A percentile compares a stretch with the other conserved stretches of the same genome.
Evolutionary conservation across 1,140 invertebrate genomes (phyloP).

Genomic region (Thalassaphorura encarpata): DNA sequence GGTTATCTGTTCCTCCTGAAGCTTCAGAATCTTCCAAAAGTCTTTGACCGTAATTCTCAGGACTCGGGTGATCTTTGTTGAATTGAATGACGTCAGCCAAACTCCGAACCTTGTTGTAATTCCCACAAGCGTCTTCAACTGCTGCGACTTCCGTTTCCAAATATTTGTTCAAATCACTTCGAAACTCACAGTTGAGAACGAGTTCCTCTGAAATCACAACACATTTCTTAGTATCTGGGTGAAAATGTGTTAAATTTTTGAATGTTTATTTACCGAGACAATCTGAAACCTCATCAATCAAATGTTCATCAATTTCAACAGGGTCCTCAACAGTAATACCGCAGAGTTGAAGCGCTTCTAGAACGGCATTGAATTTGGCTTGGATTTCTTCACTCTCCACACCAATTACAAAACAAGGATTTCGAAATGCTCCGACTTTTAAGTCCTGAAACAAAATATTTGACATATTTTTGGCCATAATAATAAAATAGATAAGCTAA

Average conservation of each 20-base stretch:
- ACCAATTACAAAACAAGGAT: too few relatives aligned
- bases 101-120: background rate
- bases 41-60: conserved; percentile 14
- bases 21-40: conserved; percentile 1
- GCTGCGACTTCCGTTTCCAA: background rate
- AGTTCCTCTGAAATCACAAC: background rate
- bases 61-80: conserved; percentile 6
- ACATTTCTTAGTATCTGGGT: background rate
- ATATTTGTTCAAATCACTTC: conserved; percentile 1
- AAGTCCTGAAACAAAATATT: background rate
- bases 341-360: too few relatives aligned
- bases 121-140: background rate
- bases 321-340: too few relatives aligned
- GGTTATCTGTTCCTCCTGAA: conserved; percentile 11
- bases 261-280: too few relatives aligned
- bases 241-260: too few relatives aligned
- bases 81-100: conserved; percentile 17
- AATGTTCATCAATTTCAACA: too few relatives aligned
- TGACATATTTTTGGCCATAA: too few relatives aligned
- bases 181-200: conserved; percentile 1
- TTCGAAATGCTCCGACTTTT: conserved; percentile 3
- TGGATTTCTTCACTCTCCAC: too few relatives aligned
- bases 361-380: too few relatives aligned
- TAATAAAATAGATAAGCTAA: too few relatives aligned
- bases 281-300: too few relatives aligned